Evolutionary conservation across 2,888 invertebrate genomes (phyloP), one percentile per base, ranked within the genome.

Genomic region (Villa cingulata): DNA sequence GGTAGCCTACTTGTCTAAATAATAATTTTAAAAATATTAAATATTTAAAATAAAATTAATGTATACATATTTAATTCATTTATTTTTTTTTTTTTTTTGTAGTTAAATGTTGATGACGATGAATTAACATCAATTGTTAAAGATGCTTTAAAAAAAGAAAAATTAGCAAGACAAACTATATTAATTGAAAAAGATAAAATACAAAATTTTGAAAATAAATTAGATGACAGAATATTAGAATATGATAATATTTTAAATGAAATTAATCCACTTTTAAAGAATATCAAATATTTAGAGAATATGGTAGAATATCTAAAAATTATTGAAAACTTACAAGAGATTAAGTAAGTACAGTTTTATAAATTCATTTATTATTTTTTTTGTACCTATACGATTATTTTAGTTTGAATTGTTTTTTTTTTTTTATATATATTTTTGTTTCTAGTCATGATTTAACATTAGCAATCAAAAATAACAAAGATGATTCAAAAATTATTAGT

Each of bases 311-410:
- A 88, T 65, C 66, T 86, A 48, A 77, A 75, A 59, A 75, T 83
- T 39, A 72, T 85, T 55, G 77, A 81, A 59, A 76, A 76, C 58
- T 74, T 87, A 55, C 81, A 87, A 60, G 77, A 80, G 53, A 69
- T 86, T 45, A 81, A 83, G 83, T 83, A 52, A 44, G 27, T 12
- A 7, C 17, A 23, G 38, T 41, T 36, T n/a, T n/a, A n/a, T n/a
- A n/a, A n/a, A n/a, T n/a, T n/a, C n/a, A n/a, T n/a, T n/a, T n/a
- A n/a, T n/a, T n/a, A n/a, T n/a, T n/a, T n/a, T n/a, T n/a, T n/a
- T n/a, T n/a, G n/a, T n/a, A n/a, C n/a, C n/a, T n/a, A n/a, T n/a
- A n/a, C n/a, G n/a, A n/a, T n/a, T n/a, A n/a, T n/a, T n/a, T n/a
- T n/a, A n/a, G n/a, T n/a, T n/a, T n/a, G 23, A 34, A 18, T 38